Evolutionary conservation across 2,113 vertebrate genomes (phyloP).

Genomic region (Protobothrops flavoviridis): DNA sequence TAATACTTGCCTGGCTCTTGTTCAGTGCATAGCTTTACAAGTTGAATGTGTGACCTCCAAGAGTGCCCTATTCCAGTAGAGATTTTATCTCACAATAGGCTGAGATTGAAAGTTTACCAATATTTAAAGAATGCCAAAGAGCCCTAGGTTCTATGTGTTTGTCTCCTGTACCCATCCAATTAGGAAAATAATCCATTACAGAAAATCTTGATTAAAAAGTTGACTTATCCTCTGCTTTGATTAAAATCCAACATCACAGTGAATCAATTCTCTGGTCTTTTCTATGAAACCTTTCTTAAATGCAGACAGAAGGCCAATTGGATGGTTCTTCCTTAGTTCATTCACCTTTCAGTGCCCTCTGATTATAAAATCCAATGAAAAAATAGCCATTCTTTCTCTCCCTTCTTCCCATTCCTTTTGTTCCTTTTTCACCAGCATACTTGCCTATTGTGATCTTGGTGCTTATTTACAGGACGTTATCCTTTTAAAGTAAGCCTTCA

Average conservation of each 20-base stretch:
- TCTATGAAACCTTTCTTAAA: constrained; percentile 51
- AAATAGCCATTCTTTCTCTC: constrained; percentile 1
- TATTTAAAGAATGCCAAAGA: constrained; percentile 66
- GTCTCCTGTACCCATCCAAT: constrained; percentile 65
- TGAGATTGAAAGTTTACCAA: constrained; percentile 69
- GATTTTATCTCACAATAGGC: constrained; percentile 54
- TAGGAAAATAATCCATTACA: constrained; percentile 71
- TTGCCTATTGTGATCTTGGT: not conserved
- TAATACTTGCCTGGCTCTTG: constrained; percentile 33
- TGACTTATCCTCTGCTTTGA: constrained; percentile 67
- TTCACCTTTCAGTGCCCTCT: constrained; percentile 62
- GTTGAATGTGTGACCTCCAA: constrained; percentile 63
- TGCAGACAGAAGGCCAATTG: constrained; percentile 61
- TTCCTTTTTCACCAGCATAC: not conserved
- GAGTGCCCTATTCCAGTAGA: constrained; percentile 28
- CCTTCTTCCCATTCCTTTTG: not conserved
- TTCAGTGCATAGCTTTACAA: constrained; percentile 53
- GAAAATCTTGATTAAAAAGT: constrained; percentile 72
- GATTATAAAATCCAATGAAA: constrained; percentile 41
- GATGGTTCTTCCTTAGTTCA: constrained; percentile 42
- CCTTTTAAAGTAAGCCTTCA: not conserved
- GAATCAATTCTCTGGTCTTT: constrained; percentile 68
- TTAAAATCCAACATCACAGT: constrained; percentile 67
- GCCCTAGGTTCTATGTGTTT: constrained; percentile 58
- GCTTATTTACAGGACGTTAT: not conserved